A percentile compares a stretch with the other conserved stretches of the same genome.
Conservation (phyloP, 2,113 vertebrate genomes). For the Serilophus lunatus region DNA sequence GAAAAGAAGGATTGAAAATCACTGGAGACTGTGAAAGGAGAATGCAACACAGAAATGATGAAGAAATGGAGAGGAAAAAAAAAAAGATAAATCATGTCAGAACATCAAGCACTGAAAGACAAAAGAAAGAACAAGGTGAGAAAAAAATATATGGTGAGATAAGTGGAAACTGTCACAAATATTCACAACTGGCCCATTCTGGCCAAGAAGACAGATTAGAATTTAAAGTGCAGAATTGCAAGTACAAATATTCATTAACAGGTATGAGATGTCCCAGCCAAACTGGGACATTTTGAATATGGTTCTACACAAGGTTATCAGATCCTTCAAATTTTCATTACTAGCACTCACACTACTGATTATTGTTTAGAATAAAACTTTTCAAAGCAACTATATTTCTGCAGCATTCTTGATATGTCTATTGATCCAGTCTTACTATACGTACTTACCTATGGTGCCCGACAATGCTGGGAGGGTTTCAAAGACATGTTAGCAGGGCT, state of each 20-base stretch:
- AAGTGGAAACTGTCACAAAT: not conserved
- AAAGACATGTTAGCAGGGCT: not conserved
- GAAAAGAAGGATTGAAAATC: not conserved
- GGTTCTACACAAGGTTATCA: not conserved
- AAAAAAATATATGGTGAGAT: not conserved
- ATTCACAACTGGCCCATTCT: not conserved
- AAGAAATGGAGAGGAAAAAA: not conserved
- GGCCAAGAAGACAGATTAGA: not conserved
- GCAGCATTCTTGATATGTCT: not conserved
- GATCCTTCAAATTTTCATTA: not conserved
- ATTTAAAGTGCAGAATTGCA: not conserved
- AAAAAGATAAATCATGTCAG: not conserved
- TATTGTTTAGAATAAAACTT: not conserved
- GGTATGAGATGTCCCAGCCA: not conserved
- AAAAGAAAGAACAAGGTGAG: not conserved
- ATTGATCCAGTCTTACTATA: not conserved
- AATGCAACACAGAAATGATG: not conserved
- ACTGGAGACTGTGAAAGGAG: not conserved
- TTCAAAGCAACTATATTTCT: not conserved
- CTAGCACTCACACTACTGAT: not conserved
- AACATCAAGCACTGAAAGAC: not conserved
- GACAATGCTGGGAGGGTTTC: not conserved
- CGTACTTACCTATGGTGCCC: not conserved
- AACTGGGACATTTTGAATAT: accelerated
- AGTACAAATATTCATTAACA: not conserved